phyloP scores from a whole-genome alignment of 2,113 vertebrate genomes.

The Dicrurus megarhynchus region DNA sequence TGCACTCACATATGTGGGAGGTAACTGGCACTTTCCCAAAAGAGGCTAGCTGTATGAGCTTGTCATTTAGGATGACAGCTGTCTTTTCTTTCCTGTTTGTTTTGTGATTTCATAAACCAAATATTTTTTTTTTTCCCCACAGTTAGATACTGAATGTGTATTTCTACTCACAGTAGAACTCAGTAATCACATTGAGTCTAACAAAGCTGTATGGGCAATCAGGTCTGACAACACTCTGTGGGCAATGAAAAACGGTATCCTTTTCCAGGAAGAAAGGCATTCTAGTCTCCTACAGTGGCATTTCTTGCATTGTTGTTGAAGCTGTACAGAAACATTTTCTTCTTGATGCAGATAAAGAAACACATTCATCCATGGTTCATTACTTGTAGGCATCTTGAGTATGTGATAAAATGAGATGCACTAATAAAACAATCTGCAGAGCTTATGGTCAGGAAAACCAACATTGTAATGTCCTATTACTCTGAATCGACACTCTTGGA shows the following conservation, averaged over 20 bases:
- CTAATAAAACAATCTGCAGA: neutral
- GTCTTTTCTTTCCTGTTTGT: neutral
- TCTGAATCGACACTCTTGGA: neutral
- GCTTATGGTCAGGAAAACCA: neutral
- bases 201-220: neutral
- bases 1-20: neutral
- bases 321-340: neutral
- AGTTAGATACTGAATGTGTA: neutral
- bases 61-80: neutral
- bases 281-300: neutral
- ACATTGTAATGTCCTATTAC: neutral
- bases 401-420: neutral
- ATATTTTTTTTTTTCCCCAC: neutral
- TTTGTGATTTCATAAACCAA: neutral
- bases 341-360: neutral
- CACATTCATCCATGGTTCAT: neutral
- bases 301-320: neutral
- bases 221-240: neutral
- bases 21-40: constrained; percentile 5
- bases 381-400: neutral
- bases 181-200: neutral
- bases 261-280: neutral
- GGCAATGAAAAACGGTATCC: neutral
- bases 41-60: neutral
- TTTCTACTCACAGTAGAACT: neutral